A percentile compares a stretch with the other conserved stretches of the same genome.
Conservation (phyloP, 2,797 vertebrate genomes). For the Acrocephalus scirpaceus region DNA sequence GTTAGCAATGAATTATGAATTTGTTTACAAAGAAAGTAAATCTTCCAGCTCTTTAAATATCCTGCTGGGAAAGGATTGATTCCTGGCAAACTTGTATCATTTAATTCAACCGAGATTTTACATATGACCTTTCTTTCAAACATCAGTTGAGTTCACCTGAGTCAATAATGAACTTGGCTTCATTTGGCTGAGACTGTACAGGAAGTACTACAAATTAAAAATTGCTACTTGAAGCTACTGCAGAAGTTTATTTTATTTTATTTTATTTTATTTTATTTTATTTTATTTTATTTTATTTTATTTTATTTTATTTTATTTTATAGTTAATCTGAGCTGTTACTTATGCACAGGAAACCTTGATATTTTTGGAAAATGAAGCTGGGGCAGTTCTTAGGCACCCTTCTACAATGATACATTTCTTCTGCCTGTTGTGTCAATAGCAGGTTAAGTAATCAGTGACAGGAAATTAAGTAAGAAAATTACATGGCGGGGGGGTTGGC, state of each 20-base stretch:
- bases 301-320: neutral
- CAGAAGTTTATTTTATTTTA: neutral
- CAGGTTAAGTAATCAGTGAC: neutral
- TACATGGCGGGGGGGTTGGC: rapidly evolving
- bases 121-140: neutral
- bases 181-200: neutral
- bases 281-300: neutral
- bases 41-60: neutral
- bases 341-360: neutral
- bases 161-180: neutral
- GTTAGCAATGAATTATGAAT: neutral
- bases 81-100: neutral
- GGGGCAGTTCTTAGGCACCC: neutral
- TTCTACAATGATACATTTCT: neutral
- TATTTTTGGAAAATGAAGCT: neutral
- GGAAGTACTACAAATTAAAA: neutral
- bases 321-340: neutral
- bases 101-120: conserved; percentile 1
- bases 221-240: neutral
- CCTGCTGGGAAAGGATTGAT: neutral
- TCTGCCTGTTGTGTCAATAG: neutral
- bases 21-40: neutral
- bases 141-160: neutral
- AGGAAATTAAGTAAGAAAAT: neutral
- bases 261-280: too few relatives aligned